phyloP scores from a whole-genome alignment of 37 sponge, comb jelly and placozoan genomes.

The Aplysina aerophoba region DNA sequence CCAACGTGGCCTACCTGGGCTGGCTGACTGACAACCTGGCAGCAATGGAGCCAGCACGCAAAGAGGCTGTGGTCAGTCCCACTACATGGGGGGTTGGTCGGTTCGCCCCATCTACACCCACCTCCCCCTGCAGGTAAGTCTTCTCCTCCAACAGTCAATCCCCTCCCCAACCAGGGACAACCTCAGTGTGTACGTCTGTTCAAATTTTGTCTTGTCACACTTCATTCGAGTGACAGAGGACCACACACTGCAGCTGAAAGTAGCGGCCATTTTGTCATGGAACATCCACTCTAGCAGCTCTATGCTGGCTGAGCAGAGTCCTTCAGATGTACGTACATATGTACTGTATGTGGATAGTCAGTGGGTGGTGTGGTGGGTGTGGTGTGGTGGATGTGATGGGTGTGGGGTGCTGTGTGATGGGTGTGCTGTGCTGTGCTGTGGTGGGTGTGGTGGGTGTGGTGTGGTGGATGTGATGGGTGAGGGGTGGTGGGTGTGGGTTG shows the following conservation, averaged over 20 bases:
- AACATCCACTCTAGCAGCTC: neutral
- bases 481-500: neutral
- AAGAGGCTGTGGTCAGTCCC: neutral
- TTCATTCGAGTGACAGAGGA: conserved; percentile 19
- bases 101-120: neutral
- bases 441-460: no score
- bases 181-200: neutral
- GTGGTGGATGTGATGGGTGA: neutral
- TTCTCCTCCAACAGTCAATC: neutral
- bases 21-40: conserved; percentile 24
- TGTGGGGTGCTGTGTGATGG: no score
- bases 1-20: conserved; percentile 2
- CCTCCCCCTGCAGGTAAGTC: neutral
- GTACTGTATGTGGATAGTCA: no score
- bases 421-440: no score
- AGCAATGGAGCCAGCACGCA: neutral
- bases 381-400: no score
- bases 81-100: no score
- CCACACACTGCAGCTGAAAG: neutral
- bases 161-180: neutral
- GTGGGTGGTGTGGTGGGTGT: no score
- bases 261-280: neutral
- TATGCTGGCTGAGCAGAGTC: neutral
- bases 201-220: conserved; percentile 25
- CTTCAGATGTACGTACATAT: no score